Conservation (phyloP, 1,140 invertebrate species). For the Drosophila santomea region DNA sequence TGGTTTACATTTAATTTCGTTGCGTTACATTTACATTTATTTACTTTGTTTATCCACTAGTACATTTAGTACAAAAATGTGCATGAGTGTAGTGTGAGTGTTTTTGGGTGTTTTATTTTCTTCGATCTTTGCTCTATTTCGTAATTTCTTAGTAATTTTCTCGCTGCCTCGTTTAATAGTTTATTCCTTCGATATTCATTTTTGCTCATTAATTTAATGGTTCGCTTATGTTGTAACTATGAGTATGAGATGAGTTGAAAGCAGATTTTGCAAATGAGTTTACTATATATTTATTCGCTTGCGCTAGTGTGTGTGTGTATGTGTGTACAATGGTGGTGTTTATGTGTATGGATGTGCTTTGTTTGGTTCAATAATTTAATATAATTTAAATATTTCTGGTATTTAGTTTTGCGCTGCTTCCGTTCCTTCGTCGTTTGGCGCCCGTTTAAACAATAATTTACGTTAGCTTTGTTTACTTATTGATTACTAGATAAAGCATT, state of each 20-base stretch:
- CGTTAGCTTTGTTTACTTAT: constrained; percentile 50
- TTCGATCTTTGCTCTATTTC: constrained; percentile 19
- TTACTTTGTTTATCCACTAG: constrained; percentile 57
- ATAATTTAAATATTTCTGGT: constrained; percentile 76
- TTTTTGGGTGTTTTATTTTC: constrained; percentile 13
- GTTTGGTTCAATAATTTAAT: constrained; percentile 82
- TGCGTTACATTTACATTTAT: constrained; percentile 50
- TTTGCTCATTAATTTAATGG: constrained; percentile 38
- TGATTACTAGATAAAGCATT: constrained; percentile 78
- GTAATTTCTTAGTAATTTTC: constrained; percentile 11
- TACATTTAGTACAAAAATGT: constrained; percentile 63
- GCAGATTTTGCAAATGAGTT: constrained; percentile 78
- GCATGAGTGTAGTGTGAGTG: constrained; percentile 44
- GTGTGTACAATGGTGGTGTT: constrained; percentile 57
- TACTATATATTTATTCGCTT: constrained; percentile 55
- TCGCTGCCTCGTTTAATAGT: constrained; percentile 51
- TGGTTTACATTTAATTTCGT: constrained; percentile 52
- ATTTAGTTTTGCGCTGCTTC: constrained; percentile 36
- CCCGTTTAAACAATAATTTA: constrained; percentile 42
- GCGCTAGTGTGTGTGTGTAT: constrained; percentile 40
- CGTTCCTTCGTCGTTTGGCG: constrained; percentile 16
- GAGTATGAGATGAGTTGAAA: constrained; percentile 82
- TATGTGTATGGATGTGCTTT: constrained; percentile 54
- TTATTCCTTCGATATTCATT: constrained; percentile 23
- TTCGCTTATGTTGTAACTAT: constrained; percentile 76